Conservation (phyloP, 2,797 vertebrate genomes). For the Manis pentadactyla region DNA sequence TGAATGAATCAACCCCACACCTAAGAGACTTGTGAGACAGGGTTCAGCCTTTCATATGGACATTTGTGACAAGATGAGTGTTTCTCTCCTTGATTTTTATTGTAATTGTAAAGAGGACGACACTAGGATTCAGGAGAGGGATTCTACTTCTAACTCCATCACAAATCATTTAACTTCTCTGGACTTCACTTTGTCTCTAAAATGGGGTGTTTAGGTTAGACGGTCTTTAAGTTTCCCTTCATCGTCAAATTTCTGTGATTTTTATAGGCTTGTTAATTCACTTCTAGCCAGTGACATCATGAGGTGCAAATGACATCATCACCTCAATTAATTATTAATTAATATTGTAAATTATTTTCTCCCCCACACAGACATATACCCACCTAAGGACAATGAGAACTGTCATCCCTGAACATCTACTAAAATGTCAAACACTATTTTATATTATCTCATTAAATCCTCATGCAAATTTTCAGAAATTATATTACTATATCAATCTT, state of each 20-base stretch:
- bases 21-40: background rate
- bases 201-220: background rate
- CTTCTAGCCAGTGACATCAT: background rate
- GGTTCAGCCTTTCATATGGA: background rate
- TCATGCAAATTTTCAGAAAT: background rate
- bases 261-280: background rate
- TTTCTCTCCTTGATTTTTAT: background rate
- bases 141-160: background rate
- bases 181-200: background rate
- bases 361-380: background rate
- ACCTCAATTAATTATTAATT: background rate
- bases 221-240: background rate
- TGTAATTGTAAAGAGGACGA: background rate
- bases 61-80: background rate
- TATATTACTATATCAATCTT: background rate
- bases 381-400: background rate
- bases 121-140: background rate
- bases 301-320: background rate
- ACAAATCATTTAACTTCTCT: background rate
- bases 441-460: background rate
- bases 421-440: background rate
- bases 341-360: slow-evolving; percentile 12
- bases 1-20: background rate
- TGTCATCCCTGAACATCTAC: background rate
- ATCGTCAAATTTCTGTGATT: background rate